Conservation (phyloP, 2,888 invertebrate species). For the Plebejus argus region DNA sequence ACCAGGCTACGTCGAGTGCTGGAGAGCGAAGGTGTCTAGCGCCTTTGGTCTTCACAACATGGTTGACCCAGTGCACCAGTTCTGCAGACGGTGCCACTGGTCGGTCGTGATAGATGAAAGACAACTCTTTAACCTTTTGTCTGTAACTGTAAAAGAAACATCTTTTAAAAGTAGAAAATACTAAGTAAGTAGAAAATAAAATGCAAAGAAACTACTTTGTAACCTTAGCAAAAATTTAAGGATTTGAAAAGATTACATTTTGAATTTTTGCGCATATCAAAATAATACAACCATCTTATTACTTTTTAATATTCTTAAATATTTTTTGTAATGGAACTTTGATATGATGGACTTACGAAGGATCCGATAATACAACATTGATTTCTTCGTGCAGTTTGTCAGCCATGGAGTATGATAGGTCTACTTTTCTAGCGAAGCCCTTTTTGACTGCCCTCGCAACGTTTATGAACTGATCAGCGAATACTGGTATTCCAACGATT, state of each 20-base stretch:
- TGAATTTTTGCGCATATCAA: too few relatives aligned
- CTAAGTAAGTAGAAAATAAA: too few relatives aligned
- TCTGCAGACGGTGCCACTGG: conserved; percentile 39
- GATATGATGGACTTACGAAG: conserved; percentile 48
- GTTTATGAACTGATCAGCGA: conserved; percentile 58
- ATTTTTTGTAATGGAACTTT: too few relatives aligned
- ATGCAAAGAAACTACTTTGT: too few relatives aligned
- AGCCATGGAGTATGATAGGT: conserved; percentile 48
- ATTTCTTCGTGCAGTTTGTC: conserved; percentile 52
- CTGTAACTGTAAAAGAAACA: conserved; percentile 35
- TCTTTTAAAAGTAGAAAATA: not conserved
- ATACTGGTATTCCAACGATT: conserved; percentile 57
- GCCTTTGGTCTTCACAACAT: conserved; percentile 42
- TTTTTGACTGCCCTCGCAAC: conserved; percentile 51
- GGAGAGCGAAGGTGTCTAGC: conserved; percentile 41
- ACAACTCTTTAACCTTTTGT: conserved; percentile 34
- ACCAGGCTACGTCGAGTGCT: conserved; percentile 37
- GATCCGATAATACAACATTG: conserved; percentile 49
- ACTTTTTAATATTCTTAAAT: not conserved
- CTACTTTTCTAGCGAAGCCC: conserved; percentile 53
- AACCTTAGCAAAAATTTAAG: too few relatives aligned
- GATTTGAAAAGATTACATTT: too few relatives aligned
- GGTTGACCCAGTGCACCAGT: conserved; percentile 44
- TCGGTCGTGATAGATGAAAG: conserved; percentile 43
- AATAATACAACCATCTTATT: too few relatives aligned